Base-by-base conservation (phyloP, 2,113 vertebrate species). In the Zootoca vivipara region DNA sequence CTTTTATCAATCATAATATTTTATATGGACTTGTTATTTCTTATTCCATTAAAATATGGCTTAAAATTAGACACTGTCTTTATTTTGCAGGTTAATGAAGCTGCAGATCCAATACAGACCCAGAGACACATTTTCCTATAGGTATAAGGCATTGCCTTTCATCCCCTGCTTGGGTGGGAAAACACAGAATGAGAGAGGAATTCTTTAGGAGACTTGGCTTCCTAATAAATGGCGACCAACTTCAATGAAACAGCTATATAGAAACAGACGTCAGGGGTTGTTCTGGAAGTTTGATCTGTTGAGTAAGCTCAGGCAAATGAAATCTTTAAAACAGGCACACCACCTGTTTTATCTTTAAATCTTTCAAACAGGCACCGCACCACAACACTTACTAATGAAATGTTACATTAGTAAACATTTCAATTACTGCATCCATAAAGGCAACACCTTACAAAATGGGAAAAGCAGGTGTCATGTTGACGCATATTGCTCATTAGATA, bases 401-500 rank as follows among this genome's bases (percentile, higher is more conserved):
- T 52, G 46, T 52, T 95, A 94, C 86, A 95, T 95, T 94, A 95
- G 93, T 94, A 77, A 96, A 95, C 90, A 94, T 95, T 92, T 96
- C 95, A 95, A 95, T 95, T 95, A 94, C 92, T 95, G 93, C 90
- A 92, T 94, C 94, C 93, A 94, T 94, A 95, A 96, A 95, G 86
- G 93, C 92, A 94, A 91, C 93, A 93, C 92, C 94, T 95, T 91
- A n/a, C 87, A 92, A 94, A 95, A 92, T 91, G 85, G 92, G 91
- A 93, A 91, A 96, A 94, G 93, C 93, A 94, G 92, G 92, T 95
- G 95, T 94, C 94, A 94, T 87, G 89, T 93, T 95, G 95, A 95
- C 93, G 95, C 95, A 94, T 95, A 95, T 92, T 95, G 92, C 94
- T 96, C 95, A 95, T 93, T 96, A 94, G 94, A 93, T 56, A 94